Evolutionary conservation across 2,888 invertebrate species (phyloP), one percentile per base, ranked within the genome.

Genomic region (Argyresthia goedartella): DNA sequence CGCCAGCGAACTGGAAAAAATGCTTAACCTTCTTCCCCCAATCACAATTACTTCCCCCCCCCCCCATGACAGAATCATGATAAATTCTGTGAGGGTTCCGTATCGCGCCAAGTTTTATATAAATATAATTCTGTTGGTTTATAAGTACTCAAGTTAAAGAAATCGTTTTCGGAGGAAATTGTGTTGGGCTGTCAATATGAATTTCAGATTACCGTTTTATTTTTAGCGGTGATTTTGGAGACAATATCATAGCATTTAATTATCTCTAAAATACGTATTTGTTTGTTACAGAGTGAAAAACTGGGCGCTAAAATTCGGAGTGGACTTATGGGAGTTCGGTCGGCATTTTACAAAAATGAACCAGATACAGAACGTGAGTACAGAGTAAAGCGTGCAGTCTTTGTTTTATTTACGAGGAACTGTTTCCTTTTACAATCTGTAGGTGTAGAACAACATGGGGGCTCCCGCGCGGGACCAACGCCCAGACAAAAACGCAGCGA

Each of bases 231-330:
- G 25, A 25, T 6, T n/a, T n/a, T n/a, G n/a, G n/a, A n/a, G 25
- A 25, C 6, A 25, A 2, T 4, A 25, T 25, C 2, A 25, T 25
- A 25, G 25, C 25, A 25, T 25, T 25, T 25, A 25, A 6, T 4
- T 25, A 25, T 25, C 6, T 25, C 25, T 25, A 25, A 25, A 25
- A 25, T 25, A 25, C 2, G 2, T 25, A 6, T 25, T 25, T 25
- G 25, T 48, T 15, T 76, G 69, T 92, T 91, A 55, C 90, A 96
- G 95, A 89, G 95, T 96, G 60, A 93, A 94, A 79, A 95, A 95
- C 77, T 95, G 95, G 95, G 96, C 96, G 60, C 82, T 95, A 58
- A 94, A 95, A 84, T 95, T 96, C 71, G 96, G 95, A 63, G 94
- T 95, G 59, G 95, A 95, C 81, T 87, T 95, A 59, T 95, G 95